These are phyloP conservation scores for Leptinotarsa texana DNA, from an alignment of 1,140 invertebrate genomes.

Conservation along the genomic window DNA sequence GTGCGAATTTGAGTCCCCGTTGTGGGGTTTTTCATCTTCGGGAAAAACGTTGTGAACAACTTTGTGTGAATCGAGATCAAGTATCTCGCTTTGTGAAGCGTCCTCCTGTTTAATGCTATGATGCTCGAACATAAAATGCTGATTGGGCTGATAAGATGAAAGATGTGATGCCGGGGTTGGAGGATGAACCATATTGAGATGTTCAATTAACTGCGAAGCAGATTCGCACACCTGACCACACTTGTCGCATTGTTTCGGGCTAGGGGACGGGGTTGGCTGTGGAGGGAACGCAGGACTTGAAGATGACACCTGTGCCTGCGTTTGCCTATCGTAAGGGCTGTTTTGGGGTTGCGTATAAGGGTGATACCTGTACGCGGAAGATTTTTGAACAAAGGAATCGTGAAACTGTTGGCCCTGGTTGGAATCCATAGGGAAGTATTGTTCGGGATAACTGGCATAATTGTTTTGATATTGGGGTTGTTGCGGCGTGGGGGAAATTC, in stretches of 20 bases:
- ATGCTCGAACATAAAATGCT: conserved; percentile 57
- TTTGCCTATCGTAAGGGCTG: conserved; percentile 54
- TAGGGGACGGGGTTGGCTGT: conserved; percentile 65
- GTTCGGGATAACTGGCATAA: conserved; percentile 31
- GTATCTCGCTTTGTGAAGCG: conserved; percentile 75
- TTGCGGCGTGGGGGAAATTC: conserved; percentile 38
- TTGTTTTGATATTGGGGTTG: conserved; percentile 34
- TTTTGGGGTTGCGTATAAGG: conserved; percentile 44
- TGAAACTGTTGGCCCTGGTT: conserved; percentile 48
- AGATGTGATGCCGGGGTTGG: conserved; percentile 58
- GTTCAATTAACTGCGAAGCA: conserved; percentile 70
- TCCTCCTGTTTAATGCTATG: conserved; percentile 60
- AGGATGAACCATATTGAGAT: conserved; percentile 70
- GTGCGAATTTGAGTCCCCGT: conserved; percentile 57
- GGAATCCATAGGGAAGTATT: conserved; percentile 31
- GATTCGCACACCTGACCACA: conserved; percentile 78
- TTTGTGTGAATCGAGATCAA: conserved; percentile 87
- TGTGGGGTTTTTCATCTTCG: conserved; percentile 54
- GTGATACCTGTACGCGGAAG: conserved; percentile 48
- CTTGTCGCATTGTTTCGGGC: conserved; percentile 77
- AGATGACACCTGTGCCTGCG: conserved; percentile 61
- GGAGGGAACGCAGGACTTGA: conserved; percentile 67
- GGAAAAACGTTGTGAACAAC: conserved; percentile 72
- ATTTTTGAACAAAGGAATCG: conserved; percentile 57
- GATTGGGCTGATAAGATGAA: conserved; percentile 48